A percentile compares a stretch with the other conserved stretches of the same genome.
phyloP scores from a whole-genome alignment of 2,797 vertebrate genomes.

The Platyrinchus mystaceus region DNA sequence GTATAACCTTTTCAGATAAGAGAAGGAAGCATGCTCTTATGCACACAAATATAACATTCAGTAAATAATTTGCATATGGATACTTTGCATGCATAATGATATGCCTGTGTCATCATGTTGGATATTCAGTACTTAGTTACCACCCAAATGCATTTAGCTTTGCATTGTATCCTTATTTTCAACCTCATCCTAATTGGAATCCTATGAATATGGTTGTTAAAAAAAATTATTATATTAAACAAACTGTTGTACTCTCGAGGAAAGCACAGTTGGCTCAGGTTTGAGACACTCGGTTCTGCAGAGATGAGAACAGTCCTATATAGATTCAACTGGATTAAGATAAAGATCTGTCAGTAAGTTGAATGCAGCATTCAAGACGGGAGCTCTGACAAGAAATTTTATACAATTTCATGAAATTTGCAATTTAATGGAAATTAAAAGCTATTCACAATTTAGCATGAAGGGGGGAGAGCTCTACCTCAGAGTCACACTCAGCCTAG shows the following conservation, averaged over 20 bases:
- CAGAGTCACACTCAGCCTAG: not conserved
- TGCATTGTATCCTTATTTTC: not conserved
- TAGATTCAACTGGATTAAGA: conserved; percentile 7
- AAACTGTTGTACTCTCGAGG: not conserved
- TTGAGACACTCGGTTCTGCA: not conserved
- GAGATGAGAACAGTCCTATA: not conserved
- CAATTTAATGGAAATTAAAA: not conserved
- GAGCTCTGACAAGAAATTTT: not conserved
- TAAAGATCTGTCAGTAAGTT: not conserved
- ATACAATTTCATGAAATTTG: not conserved
- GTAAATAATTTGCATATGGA: not conserved
- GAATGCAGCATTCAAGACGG: not conserved
- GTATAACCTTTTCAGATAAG: not conserved
- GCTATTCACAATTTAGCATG: not conserved
- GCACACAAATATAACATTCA: not conserved
- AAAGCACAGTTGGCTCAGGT: not conserved
- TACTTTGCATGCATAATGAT: not conserved
- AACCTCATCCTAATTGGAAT: not conserved
- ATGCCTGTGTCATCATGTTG: not conserved
- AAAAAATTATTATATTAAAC: not conserved
- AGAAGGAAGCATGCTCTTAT: not conserved
- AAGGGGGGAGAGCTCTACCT: not conserved
- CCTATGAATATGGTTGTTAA: not conserved
- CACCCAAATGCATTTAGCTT: not conserved
- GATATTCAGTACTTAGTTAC: not conserved